Percentiles rank a stretch among this genome's conserved stretches.
Evolutionary conservation across 1,140 invertebrate species (phyloP).

Genomic region (Subanguina moxae): DNA sequence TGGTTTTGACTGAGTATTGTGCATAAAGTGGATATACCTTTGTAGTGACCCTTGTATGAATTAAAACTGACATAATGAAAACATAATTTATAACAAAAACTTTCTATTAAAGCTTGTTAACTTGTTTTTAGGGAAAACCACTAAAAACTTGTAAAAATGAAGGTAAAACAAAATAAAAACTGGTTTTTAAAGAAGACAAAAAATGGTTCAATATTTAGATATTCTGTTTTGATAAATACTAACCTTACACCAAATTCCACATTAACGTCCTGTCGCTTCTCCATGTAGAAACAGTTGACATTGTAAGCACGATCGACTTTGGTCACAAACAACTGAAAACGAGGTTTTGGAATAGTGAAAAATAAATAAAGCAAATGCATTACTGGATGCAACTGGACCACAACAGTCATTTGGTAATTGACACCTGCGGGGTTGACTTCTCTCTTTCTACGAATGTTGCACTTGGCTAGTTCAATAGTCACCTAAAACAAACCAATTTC

Average conservation of each 20-base stretch:
- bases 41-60: too few relatives aligned
- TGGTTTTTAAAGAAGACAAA: too few relatives aligned
- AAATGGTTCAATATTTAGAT: too few relatives aligned
- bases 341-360: conserved; percentile 7
- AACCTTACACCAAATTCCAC: conserved; percentile 49
- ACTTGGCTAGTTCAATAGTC: conserved; percentile 51
- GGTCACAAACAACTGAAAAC: conserved; percentile 51
- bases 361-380: not conserved
- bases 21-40: too few relatives aligned
- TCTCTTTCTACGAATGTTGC: conserved; percentile 54
- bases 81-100: too few relatives aligned
- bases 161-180: too few relatives aligned
- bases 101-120: too few relatives aligned
- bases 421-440: conserved; percentile 55
- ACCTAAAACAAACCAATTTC: conserved; percentile 20
- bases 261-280: conserved; percentile 46
- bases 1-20: too few relatives aligned
- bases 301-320: conserved; percentile 57
- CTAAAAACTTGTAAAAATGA: too few relatives aligned
- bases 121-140: too few relatives aligned
- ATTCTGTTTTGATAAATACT: conserved; percentile 45
- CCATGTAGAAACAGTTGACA: conserved; percentile 56
- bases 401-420: conserved; percentile 53
- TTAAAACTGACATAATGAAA: too few relatives aligned
- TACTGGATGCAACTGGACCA: conserved; percentile 57